Conservation (phyloP, 1,140 invertebrate genomes). For the Diuraphis noxia region DNA sequence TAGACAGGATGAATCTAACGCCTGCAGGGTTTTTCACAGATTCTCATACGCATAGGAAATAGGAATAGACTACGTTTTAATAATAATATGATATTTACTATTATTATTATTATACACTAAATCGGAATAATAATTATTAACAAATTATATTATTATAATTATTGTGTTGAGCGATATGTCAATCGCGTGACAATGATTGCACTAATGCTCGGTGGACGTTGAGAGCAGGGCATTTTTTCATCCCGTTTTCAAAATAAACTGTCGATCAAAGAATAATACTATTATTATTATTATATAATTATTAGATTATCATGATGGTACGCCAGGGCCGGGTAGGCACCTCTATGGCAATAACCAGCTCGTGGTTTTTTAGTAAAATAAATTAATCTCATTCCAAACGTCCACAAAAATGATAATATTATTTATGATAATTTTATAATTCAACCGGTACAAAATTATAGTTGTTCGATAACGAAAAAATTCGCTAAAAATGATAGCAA, state of each 20-base stretch:
- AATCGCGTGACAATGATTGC: background rate
- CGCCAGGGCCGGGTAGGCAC: background rate
- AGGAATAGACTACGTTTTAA: constrained; percentile 1
- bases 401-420: background rate
- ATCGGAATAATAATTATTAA: background rate
- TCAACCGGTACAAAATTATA: background rate
- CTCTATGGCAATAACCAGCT: background rate
- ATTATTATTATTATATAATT: background rate
- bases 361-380: background rate
- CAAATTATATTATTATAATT: background rate
- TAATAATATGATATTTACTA: constrained; percentile 7
- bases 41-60: background rate
- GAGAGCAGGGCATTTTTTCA: background rate
- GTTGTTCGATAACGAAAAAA: background rate
- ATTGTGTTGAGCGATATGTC: background rate
- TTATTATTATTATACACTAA: background rate
- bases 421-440: background rate
- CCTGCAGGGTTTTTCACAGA: constrained; percentile 44
- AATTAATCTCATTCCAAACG: background rate
- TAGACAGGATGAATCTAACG: constrained; percentile 36
- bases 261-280: background rate
- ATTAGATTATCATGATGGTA: background rate
- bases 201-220: background rate
- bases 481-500: background rate
- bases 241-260: background rate